phyloP scores from a whole-genome alignment of 2,797 vertebrate genomes.

The Intellagama lesueurii region DNA sequence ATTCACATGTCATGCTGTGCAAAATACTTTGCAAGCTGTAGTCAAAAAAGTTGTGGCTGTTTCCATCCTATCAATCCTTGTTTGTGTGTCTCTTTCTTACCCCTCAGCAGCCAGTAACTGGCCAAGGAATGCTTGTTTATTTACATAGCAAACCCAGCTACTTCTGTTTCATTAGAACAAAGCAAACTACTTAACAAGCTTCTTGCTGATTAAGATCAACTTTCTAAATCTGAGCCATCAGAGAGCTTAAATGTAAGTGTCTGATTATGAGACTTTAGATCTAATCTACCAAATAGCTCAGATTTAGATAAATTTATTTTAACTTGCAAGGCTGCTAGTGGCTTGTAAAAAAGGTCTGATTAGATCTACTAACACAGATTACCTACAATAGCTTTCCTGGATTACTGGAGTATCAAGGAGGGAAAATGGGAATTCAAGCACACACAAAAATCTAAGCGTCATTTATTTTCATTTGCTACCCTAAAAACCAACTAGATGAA shows the following conservation, averaged over 20 bases:
- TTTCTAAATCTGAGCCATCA: not conserved
- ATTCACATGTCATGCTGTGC: too few species aligned
- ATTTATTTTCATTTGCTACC: not conserved
- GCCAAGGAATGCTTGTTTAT: not conserved
- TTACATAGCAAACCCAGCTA: not conserved
- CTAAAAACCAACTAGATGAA: not conserved
- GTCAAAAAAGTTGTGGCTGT: too few species aligned
- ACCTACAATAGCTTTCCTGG: not conserved
- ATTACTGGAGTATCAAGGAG: not conserved
- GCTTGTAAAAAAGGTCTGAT: not conserved
- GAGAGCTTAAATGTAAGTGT: not conserved
- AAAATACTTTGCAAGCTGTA: too few species aligned
- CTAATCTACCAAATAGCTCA: not conserved
- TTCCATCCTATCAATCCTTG: too few species aligned
- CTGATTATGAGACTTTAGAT: not conserved
- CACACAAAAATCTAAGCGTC: not conserved
- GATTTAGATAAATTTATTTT: conserved; percentile 2
- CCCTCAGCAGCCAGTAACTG: too few species aligned
- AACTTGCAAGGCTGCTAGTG: conserved; percentile 14
- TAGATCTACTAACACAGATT: not conserved
- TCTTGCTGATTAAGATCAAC: not conserved
- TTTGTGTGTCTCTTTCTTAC: too few species aligned
- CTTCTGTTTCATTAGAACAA: not conserved
- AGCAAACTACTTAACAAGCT: not conserved
- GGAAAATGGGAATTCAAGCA: not conserved